Evolutionary conservation across 1,140 invertebrate genomes (phyloP).

Genomic region (Penaeus chinensis): DNA sequence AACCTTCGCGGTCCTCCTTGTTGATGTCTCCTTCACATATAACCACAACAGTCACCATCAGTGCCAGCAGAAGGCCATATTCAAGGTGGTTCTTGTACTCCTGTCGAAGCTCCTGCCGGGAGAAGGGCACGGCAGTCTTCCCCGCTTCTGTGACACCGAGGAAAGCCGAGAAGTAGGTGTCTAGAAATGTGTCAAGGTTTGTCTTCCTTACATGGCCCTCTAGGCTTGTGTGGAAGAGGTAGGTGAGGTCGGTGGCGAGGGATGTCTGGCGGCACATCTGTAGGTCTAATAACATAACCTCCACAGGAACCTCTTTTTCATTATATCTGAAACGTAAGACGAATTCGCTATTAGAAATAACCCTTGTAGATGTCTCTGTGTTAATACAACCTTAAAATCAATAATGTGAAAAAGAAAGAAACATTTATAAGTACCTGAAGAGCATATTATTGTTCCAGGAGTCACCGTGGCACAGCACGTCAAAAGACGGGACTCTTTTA

Average conservation of each 20-base stretch:
- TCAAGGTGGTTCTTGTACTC: not conserved
- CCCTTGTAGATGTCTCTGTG: too few species aligned
- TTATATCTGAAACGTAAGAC: constrained; percentile 23
- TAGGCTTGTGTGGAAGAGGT: constrained; percentile 19
- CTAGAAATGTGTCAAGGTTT: not conserved
- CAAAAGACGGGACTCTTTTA: not conserved
- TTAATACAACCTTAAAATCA: not conserved
- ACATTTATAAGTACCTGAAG: constrained; percentile 2
- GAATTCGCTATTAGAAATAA: not conserved
- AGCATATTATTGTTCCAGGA: constrained; percentile 18
- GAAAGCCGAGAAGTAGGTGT: constrained; percentile 26
- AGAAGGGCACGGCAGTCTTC: not conserved
- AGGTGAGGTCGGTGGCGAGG: constrained; percentile 28
- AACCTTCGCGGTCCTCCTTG: too few species aligned
- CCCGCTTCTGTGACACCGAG: not conserved
- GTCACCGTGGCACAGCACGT: not conserved
- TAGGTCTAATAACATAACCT: constrained; percentile 29
- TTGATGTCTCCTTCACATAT: too few species aligned
- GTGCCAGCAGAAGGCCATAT: not conserved
- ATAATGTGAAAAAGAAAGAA: not conserved
- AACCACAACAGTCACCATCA: too few species aligned
- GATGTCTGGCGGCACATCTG: constrained; percentile 12
- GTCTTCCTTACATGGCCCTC: not conserved
- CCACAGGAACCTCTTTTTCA: not conserved
- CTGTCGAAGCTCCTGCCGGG: not conserved